Evolutionary conservation across 2,113 vertebrate species (phyloP).

Genomic region (Halcyon senegalensis): DNA sequence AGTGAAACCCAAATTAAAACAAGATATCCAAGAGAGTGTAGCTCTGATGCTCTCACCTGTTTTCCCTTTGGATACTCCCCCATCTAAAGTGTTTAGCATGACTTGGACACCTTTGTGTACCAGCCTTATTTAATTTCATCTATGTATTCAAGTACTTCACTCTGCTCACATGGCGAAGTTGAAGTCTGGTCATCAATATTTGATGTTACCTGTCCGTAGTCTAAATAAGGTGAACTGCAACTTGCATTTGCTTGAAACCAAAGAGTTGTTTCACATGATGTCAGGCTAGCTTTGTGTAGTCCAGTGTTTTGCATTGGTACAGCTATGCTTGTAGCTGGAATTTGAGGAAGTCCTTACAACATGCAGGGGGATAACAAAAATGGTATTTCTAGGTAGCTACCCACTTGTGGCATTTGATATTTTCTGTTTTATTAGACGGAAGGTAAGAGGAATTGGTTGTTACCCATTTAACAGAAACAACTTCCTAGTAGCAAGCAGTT

Average conservation of each 20-base stretch:
- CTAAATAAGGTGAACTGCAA: not conserved
- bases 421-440: not conserved
- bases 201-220: not conserved
- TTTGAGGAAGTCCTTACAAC: not conserved
- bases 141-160: not conserved
- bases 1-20: not conserved
- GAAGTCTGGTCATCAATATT: not conserved
- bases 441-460: not conserved
- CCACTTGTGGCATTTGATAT: not conserved
- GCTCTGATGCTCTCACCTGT: not conserved
- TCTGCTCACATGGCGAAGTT: not conserved
- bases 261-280: not conserved
- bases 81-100: not conserved
- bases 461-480: not conserved
- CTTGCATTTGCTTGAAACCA: not conserved
- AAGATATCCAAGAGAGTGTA: not conserved
- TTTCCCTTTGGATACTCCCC: not conserved
- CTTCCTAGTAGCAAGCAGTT: not conserved
- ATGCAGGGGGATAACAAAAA: not conserved
- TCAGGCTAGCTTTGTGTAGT: not conserved
- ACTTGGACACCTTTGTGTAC: not conserved
- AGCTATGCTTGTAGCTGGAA: not conserved
- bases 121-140: not conserved
- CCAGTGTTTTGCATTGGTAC: not conserved
- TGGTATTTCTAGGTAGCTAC: not conserved